Base-by-base conservation (phyloP, 2,888 invertebrate species). In the Watsonalla binaria region DNA sequence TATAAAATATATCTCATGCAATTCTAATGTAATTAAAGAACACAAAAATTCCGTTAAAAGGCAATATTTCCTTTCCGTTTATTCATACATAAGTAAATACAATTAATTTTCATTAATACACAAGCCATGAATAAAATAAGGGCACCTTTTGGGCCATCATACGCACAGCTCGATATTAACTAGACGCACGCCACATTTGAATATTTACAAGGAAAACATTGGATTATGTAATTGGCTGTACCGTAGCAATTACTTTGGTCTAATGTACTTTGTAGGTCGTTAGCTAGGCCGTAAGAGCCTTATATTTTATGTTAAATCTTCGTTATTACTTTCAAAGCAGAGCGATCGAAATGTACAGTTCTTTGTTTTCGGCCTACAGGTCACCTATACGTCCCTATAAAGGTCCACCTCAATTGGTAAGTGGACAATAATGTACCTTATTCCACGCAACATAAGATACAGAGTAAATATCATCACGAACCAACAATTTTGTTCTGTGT, bases 181-280 rank as follows among this genome's bases (percentile, higher is more conserved):
- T 56, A 58, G 42, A 56, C 62, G 59, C 79, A 80, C 80, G 81
- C 80, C 74, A 74, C 65, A 66, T 71, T 72, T 71, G 69, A 74
- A 78, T 78, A 76, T 73, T 73, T 68, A 72, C 65, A 72, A 71
- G 68, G 67, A 71, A 72, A 74, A 72, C 73, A 69, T 62, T 57
- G 59, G 60, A 65, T 74, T 72, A 72, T 66, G 61, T 72, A 70
- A 76, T 72, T 70, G 61, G 66, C 67, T 65, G 60, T 58, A 57
- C 54, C 35, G 47, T 13, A 37, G 53, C 53, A 46, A 60, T 65
- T 65, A 65, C 58, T 68, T 65, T 56, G 59, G 51, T 54, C 47
- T 58, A 65, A 65, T 62, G 61, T 53, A 55, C 33, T 60, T 57
- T 56, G 55, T 55, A 47, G 24, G 47, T 48, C 47, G 34, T 48